Evolutionary conservation across 1,140 invertebrate genomes (phyloP).

Genomic region (Latrodectus geometricus): DNA sequence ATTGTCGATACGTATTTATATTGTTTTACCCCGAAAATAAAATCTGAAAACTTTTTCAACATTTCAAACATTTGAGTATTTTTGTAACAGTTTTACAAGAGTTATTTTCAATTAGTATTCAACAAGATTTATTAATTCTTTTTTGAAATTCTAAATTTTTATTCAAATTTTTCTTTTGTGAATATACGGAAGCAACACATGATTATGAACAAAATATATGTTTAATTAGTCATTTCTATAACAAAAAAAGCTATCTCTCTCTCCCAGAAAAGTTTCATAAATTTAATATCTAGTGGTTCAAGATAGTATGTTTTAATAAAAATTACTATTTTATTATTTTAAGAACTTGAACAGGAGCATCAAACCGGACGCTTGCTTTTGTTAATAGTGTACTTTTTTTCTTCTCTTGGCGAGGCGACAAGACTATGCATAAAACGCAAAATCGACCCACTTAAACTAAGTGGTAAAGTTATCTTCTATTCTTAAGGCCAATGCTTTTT

Average conservation of each 20-base stretch:
- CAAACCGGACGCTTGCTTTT: neutral
- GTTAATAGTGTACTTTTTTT: neutral
- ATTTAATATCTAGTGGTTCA: neutral
- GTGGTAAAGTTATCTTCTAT: slow-evolving; percentile 57
- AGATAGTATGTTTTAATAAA: neutral
- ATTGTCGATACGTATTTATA: no score
- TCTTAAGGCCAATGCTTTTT: slow-evolving; percentile 41
- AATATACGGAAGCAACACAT: no score
- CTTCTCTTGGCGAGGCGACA: slow-evolving; percentile 27
- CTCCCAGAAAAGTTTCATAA: slow-evolving; percentile 5
- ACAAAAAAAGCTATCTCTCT: slow-evolving; percentile 36
- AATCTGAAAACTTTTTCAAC: no score
- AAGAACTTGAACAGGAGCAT: slow-evolving; percentile 28
- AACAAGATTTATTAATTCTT: no score
- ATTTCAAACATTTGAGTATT: no score
- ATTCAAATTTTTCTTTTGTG: no score
- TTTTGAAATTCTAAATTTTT: no score
- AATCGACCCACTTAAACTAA: slow-evolving; percentile 58
- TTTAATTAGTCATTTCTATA: neutral
- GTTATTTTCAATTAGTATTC: no score
- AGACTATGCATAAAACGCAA: slow-evolving; percentile 22
- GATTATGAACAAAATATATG: no score
- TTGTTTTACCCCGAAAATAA: no score
- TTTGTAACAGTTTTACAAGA: no score
- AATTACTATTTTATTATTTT: neutral